These are phyloP conservation scores for Artemia sinica DNA, from an alignment of 2,888 invertebrate genomes.

Conservation along the genomic window DNA sequence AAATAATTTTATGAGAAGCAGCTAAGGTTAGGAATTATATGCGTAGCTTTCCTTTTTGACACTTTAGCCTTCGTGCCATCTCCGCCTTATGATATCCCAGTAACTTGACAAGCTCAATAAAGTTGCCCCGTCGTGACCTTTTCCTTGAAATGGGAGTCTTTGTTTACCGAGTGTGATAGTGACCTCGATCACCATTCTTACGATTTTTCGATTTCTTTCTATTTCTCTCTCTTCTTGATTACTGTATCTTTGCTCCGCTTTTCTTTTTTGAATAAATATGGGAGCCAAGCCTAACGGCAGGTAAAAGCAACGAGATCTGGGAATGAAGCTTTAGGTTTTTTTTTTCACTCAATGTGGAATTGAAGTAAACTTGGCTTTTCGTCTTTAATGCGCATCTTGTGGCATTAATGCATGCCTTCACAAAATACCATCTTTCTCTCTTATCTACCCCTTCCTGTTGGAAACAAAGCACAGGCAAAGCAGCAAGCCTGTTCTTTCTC, in stretches of 20 bases:
- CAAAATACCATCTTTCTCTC: no score
- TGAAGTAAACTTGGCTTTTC: no score
- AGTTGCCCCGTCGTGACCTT: conserved; percentile 5
- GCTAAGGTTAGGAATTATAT: background rate
- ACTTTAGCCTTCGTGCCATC: background rate
- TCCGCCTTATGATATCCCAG: background rate
- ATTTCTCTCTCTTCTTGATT: no score
- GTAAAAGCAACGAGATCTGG: no score
- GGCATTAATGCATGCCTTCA: no score
- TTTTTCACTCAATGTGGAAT: no score
- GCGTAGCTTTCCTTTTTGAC: background rate
- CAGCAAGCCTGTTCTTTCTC: background rate
- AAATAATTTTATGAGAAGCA: background rate
- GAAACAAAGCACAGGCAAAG: background rate
- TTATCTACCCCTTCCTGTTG: background rate
- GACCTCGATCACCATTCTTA: background rate
- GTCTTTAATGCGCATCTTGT: no score
- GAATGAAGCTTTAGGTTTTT: no score
- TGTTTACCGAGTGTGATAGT: background rate
- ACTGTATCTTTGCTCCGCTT: conserved; percentile 6
- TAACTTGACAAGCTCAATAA: background rate
- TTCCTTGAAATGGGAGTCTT: background rate
- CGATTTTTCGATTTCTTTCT: background rate
- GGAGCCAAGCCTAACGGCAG: no score
- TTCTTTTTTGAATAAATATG: conserved; percentile 9